These are phyloP conservation scores for Drosophila maculinotata DNA, from an alignment of 2,888 invertebrate species.

Conservation along the genomic window DNA sequence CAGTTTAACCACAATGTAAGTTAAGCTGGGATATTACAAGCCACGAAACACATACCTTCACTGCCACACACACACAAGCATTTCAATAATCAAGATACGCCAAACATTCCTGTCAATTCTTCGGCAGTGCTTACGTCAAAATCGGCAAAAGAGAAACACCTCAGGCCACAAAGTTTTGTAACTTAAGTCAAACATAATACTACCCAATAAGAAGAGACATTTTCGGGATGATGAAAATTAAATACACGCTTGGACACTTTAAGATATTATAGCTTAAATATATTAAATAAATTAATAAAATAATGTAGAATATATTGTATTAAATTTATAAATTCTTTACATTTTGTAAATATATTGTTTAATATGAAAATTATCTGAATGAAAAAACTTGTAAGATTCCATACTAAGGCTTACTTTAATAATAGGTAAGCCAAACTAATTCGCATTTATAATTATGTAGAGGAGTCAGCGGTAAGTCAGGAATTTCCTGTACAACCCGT, in stretches of 20 bases:
- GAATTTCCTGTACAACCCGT: slow-evolving; percentile 8
- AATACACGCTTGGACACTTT: not conserved
- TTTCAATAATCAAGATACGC: slow-evolving; percentile 15
- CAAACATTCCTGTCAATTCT: slow-evolving; percentile 29
- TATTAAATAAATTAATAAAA: not conserved
- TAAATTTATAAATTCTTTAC: too few species aligned
- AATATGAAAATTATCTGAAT: too few species aligned
- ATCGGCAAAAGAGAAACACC: slow-evolving; percentile 33
- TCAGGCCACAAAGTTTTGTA: slow-evolving; percentile 30
- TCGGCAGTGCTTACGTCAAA: slow-evolving; percentile 29
- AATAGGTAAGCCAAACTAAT: not conserved
- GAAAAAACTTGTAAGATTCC: not conserved
- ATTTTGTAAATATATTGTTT: too few species aligned
- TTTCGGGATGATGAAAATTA: slow-evolving; percentile 6
- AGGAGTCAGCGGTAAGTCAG: not conserved
- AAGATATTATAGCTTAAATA: not conserved
- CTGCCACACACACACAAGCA: slow-evolving; percentile 1
- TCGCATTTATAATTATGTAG: slow-evolving; percentile 6
- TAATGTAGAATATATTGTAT: too few species aligned
- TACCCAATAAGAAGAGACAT: slow-evolving; percentile 26
- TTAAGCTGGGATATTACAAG: slow-evolving; percentile 32
- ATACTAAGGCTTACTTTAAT: not conserved
- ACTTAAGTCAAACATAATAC: slow-evolving; percentile 34
- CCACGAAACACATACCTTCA: slow-evolving; percentile 4
- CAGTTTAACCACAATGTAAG: slow-evolving; percentile 47